Percentiles rank a stretch among this genome's conserved stretches.
phyloP scores from a whole-genome alignment of 2,888 invertebrate genomes.

The Automeris io region DNA sequence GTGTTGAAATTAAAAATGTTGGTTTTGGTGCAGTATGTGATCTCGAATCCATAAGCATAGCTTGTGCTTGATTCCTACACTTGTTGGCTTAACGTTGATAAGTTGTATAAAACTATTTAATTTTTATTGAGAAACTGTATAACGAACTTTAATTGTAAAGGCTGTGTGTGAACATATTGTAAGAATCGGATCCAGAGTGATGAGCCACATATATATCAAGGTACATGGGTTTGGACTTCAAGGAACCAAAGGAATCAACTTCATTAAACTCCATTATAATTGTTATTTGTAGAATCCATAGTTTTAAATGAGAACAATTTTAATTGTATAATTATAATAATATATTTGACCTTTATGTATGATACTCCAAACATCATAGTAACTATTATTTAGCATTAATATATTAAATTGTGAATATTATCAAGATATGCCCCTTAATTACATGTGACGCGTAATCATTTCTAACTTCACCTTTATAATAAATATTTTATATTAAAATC shows the following conservation, averaged over 20 bases:
- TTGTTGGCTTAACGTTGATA: slow-evolving; percentile 31
- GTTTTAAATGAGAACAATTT: slow-evolving; percentile 24
- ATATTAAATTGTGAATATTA: background rate
- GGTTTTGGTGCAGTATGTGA: slow-evolving; percentile 42
- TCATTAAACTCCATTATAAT: slow-evolving; percentile 16
- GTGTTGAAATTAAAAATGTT: too few relatives aligned
- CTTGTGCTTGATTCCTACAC: slow-evolving; percentile 74
- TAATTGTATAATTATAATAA: slow-evolving; percentile 28
- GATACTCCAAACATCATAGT: background rate
- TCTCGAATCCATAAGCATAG: slow-evolving; percentile 58
- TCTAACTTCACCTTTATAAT: too few relatives aligned
- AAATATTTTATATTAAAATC: too few relatives aligned
- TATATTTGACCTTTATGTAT: background rate
- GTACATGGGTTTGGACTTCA: slow-evolving; percentile 5
- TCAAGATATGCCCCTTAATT: background rate
- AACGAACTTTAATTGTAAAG: background rate
- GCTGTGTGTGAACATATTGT: background rate
- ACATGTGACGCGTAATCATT: too few relatives aligned
- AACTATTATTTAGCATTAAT: background rate
- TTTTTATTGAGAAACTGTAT: background rate
- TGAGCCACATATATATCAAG: background rate
- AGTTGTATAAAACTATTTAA: background rate
- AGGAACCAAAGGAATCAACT: background rate
- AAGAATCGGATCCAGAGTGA: background rate
- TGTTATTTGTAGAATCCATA: slow-evolving; percentile 17